Percentiles rank a stretch among this genome's conserved stretches.
phyloP scores from a whole-genome alignment of 2,888 invertebrate species.

The Eumacrocentrus americanus region DNA sequence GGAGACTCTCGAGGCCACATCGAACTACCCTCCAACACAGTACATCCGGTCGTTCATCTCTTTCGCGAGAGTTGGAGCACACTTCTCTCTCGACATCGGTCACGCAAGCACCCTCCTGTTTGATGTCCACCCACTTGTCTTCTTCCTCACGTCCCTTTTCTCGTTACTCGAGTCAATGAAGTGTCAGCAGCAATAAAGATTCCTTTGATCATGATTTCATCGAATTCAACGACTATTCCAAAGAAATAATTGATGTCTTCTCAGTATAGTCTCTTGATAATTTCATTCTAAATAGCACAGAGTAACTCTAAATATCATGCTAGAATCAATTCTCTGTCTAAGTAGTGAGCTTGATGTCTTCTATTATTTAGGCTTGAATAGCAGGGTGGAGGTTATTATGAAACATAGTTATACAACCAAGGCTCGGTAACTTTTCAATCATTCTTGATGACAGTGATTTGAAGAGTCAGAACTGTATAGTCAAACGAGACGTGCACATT shows the following conservation, averaged over 20 bases:
- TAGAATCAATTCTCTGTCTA: too few relatives aligned
- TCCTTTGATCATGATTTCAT: not conserved
- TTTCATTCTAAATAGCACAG: too few relatives aligned
- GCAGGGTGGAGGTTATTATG: too few relatives aligned
- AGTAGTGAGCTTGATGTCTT: too few relatives aligned
- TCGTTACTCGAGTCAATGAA: conserved; percentile 4
- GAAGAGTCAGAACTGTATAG: not conserved
- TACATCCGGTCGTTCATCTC: conserved; percentile 12
- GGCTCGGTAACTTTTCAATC: too few relatives aligned
- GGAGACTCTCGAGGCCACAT: not conserved
- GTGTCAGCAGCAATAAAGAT: conserved; percentile 1
- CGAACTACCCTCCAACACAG: not conserved
- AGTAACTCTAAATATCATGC: too few relatives aligned
- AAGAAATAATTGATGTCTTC: too few relatives aligned
- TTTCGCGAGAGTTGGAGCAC: conserved; percentile 1
- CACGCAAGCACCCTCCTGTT: conserved; percentile 3
- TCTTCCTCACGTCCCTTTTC: not conserved
- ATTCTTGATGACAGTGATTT: not conserved
- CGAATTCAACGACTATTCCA: too few relatives aligned
- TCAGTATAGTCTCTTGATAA: too few relatives aligned
- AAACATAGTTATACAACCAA: too few relatives aligned
- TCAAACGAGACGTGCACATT: not conserved
- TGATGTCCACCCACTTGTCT: conserved; percentile 2
- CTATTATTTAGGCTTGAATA: too few relatives aligned
- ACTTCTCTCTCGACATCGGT: not conserved